Conservation (phyloP, 2,797 vertebrate species). For the Bufotes viridis region DNA sequence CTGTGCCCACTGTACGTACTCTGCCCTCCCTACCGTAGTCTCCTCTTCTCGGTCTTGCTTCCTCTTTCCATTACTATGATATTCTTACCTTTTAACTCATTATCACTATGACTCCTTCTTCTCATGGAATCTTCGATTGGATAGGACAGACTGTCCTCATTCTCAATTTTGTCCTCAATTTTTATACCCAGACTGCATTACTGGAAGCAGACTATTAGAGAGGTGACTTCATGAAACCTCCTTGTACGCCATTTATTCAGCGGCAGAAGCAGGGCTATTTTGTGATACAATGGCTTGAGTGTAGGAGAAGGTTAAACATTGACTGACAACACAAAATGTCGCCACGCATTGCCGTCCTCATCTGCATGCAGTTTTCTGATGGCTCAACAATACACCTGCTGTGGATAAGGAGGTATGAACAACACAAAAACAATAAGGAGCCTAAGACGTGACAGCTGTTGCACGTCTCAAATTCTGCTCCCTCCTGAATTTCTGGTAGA, state of each 20-base stretch:
- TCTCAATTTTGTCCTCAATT: neutral
- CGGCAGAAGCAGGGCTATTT: neutral
- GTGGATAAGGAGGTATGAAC: neutral
- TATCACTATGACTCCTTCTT: neutral
- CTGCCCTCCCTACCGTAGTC: no score
- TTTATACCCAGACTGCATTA: neutral
- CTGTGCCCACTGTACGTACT: neutral
- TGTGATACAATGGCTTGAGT: neutral
- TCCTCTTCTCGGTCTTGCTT: neutral
- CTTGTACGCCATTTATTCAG: neutral
- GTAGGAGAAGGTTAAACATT: slow-evolving; percentile 25
- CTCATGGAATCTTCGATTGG: neutral
- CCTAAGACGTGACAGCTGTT: slow-evolving; percentile 15
- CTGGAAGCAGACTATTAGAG: neutral
- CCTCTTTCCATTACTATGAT: neutral
- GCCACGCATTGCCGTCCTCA: neutral
- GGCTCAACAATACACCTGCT: neutral
- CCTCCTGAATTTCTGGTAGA: neutral
- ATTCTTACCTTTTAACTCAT: neutral
- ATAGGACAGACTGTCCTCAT: neutral
- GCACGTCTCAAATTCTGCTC: neutral
- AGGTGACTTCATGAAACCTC: neutral
- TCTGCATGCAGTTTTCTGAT: neutral
- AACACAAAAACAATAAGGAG: slow-evolving; percentile 24
- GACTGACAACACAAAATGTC: slow-evolving; percentile 29